Base-by-base conservation (phyloP, 2,888 invertebrate genomes). In the Thysanoteuthis rhombus region DNA sequence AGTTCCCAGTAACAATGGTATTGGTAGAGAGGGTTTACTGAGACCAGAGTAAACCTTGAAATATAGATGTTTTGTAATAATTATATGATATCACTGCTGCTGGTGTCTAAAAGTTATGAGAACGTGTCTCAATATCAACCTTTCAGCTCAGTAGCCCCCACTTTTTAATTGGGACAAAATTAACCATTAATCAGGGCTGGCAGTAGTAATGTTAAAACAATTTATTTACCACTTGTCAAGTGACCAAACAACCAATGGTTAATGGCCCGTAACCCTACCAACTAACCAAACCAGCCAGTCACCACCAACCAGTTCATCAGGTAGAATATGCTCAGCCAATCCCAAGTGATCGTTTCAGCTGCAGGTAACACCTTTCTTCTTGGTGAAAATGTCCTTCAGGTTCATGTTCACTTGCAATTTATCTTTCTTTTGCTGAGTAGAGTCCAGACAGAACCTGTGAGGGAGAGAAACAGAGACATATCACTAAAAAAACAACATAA, bases 351-450 rank as follows among this genome's bases (percentile, higher is more conserved):
- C n/a, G 40, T 45, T 92, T 95, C 94, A 96, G 93, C 95, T 95
- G 94, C 96, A 96, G 58, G 95, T 95, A 39, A 96, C 96, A 75
- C 96, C 95, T 94, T 96, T 97, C 95, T 96, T 96, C 95, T 96
- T 97, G 93, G 95, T 95, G 95, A 96, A 96, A 93, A 97, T 98
- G 96, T 98, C 98, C 97, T 98, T 98, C 95, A 98, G 97, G 97
- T 98, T 98, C 95, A 98, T 97, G 97, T 98, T 98, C 95, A 98
- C 98, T 97, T 98, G 98, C 32, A 97, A 95, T 94, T 96, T 97
- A 94, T 98, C 98, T 96, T 98, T 98, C 95, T 98, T 98, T 94
- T 98, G 98, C 93, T 98, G 98, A 94, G 98, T 98, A 94, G 98
- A 98, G 97, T 98, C 98, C 96, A 98, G 98, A 95, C 98, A 98